Conservation (phyloP, 2,797 vertebrate genomes). For the Betta splendens region DNA sequence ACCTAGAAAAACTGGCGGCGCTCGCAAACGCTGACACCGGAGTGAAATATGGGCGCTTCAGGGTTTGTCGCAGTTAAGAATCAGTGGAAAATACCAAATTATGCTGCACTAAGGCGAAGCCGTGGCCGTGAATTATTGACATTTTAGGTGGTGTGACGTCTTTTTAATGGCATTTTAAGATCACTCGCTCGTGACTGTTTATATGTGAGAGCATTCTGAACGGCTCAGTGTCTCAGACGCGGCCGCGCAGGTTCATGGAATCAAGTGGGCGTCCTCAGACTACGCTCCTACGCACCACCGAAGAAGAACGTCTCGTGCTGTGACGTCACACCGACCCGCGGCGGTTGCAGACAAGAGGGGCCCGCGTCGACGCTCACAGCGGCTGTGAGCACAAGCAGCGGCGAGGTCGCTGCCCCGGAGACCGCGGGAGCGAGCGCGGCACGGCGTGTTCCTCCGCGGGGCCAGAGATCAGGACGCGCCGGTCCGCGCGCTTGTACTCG, state of each 20-base stretch:
- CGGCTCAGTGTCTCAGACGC: no score
- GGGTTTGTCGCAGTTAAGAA: background rate
- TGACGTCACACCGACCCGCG: no score
- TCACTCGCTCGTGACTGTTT: no score
- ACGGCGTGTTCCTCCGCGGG: slow-evolving; percentile 61
- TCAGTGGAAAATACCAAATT: background rate
- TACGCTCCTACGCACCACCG: no score
- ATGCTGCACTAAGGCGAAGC: background rate
- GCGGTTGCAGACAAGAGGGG: slow-evolving; percentile 45
- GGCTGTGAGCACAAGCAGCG: slow-evolving; percentile 43
- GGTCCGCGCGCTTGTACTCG: slow-evolving; percentile 50
- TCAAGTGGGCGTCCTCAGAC: no score
- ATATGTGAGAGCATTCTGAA: slow-evolving; percentile 20
- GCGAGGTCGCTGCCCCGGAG: slow-evolving; percentile 54
- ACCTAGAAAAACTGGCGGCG: no score
- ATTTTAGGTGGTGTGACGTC: background rate
- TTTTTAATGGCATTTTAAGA: no score
- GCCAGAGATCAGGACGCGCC: slow-evolving; percentile 57
- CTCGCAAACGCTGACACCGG: no score
- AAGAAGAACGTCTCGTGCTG: no score
- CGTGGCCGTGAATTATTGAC: background rate
- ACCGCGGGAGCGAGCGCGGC: slow-evolving; percentile 47
- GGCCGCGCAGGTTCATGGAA: slow-evolving; percentile 67
- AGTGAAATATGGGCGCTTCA: background rate
- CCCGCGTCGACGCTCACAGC: slow-evolving; percentile 38